A percentile compares a stretch with the other conserved stretches of the same genome.
Evolutionary conservation across 2,888 invertebrate genomes (phyloP).

Genomic region (Thymelicus sylvestris): DNA sequence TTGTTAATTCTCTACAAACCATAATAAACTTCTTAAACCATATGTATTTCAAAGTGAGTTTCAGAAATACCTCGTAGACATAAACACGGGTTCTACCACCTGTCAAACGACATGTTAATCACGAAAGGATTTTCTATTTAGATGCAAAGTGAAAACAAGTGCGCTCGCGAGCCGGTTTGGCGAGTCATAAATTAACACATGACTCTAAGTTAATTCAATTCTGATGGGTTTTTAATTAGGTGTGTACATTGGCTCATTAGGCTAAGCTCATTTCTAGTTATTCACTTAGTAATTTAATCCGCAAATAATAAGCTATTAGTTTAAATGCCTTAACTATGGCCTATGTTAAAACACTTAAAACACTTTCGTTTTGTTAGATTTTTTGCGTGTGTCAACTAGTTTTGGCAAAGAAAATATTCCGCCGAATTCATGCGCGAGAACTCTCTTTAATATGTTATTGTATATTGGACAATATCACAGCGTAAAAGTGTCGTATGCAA

Average conservation of each 20-base stretch:
- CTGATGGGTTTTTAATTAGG: conserved; percentile 31
- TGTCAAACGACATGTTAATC: conserved; percentile 11
- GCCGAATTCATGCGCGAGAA: no score
- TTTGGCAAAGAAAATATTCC: no score
- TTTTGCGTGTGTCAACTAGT: no score
- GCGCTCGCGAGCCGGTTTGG: conserved; percentile 2
- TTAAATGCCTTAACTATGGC: no score
- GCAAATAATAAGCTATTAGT: background rate
- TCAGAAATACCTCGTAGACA: background rate
- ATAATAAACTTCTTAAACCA: no score
- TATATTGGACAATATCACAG: no score
- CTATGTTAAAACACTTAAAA: no score
- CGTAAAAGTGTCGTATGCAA: no score
- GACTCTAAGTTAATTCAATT: conserved; percentile 8
- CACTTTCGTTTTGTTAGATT: no score
- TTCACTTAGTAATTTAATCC: background rate
- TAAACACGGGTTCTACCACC: background rate
- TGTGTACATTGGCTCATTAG: conserved; percentile 1
- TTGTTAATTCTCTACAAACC: no score
- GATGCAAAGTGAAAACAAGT: conserved; percentile 20
- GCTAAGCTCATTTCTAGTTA: background rate
- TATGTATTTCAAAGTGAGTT: background rate
- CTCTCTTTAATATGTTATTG: no score
- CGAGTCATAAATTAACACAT: conserved; percentile 11
- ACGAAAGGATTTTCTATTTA: conserved; percentile 21